Conservation (phyloP, 2,113 vertebrate species). For the Capra hircus region DNA sequence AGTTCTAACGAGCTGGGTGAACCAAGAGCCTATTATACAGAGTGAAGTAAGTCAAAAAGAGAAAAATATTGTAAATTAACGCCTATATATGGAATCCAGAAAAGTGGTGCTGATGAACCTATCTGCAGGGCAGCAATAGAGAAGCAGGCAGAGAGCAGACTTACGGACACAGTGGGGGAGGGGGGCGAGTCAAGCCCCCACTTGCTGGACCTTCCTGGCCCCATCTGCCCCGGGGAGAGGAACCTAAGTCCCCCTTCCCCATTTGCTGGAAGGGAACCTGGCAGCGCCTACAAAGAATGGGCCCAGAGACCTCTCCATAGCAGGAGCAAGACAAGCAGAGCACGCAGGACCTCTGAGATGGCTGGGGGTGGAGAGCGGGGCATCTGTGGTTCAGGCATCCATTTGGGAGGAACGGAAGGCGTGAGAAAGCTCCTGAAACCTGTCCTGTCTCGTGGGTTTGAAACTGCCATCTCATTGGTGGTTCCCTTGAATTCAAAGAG, state of each 20-base stretch:
- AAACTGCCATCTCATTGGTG: not conserved
- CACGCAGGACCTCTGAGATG: fast-evolving
- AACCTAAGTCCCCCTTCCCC: not conserved
- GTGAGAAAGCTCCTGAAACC: not conserved
- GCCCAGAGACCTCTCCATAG: not conserved
- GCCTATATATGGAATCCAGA: not conserved
- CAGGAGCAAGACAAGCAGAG: not conserved
- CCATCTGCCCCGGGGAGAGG: not conserved
- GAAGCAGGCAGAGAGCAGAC: not conserved
- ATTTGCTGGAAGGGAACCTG: not conserved
- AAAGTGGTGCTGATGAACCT: not conserved
- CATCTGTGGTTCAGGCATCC: fast-evolving
- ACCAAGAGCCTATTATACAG: not conserved
- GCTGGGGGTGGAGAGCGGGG: fast-evolving
- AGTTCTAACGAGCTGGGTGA: not conserved
- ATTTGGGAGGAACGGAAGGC: not conserved
- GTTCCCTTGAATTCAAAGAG: not conserved
- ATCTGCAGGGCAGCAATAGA: not conserved
- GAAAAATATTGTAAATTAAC: not conserved
- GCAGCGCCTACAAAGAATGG: no score
- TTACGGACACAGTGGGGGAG: not conserved
- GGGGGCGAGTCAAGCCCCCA: fast-evolving
- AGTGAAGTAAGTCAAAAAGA: not conserved
- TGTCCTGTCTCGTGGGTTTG: not conserved
- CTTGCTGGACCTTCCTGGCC: not conserved